Base-by-base conservation (phyloP, 2,888 invertebrate genomes). In the Pristionchus japonicus region DNA sequence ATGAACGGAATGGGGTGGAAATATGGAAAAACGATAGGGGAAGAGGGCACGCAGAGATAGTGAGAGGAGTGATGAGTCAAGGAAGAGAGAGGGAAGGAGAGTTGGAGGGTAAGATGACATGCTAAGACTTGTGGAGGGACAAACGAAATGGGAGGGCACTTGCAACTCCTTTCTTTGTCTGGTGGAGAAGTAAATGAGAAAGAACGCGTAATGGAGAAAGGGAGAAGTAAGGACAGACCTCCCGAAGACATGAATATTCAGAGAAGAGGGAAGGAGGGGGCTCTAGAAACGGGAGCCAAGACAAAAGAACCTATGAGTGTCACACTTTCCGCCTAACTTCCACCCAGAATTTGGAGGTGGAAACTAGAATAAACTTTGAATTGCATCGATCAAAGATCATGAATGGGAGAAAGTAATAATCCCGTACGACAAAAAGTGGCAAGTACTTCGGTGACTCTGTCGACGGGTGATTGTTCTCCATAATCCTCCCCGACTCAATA, bases 161-260 rank as follows among this genome's bases (percentile, higher is more conserved):
- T 31, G 52, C 49, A 83, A 83, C 34, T 52, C 43, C 77, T 43
- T 49, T 52, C 57, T 57, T 49, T 43, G n/a, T 3, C 40, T 9
- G 40, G 40, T 6, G n/a, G 43, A 17, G 27, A 77, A 20, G 77
- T 43, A 43, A 77, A 77, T 27, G n/a, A 57, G 37, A 15, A 31
- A 64, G 34, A 70, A 70, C 70, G 70, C 31, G 23, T 13, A 34
- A 27, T 27, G 67, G 67, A 34, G 31, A 23, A 37, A 70, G 70
- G 52, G 49, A 83, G 82, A 52, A 57, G 52, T 52, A 23, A 49
- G 52, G 82, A 37, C 20, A 83, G 82, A 83, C 49, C 52, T 31
- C 49, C 47, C 47, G 80, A 80, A 52, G 52, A 52, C 77, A 43
- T 83, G 82, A 83, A 83, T 83, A 83, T 83, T 83, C 49, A 83